Evolutionary conservation across 2,113 vertebrate species (phyloP), one percentile per base, ranked within the genome.

Genomic region (Heterotilapia buettikoferi): DNA sequence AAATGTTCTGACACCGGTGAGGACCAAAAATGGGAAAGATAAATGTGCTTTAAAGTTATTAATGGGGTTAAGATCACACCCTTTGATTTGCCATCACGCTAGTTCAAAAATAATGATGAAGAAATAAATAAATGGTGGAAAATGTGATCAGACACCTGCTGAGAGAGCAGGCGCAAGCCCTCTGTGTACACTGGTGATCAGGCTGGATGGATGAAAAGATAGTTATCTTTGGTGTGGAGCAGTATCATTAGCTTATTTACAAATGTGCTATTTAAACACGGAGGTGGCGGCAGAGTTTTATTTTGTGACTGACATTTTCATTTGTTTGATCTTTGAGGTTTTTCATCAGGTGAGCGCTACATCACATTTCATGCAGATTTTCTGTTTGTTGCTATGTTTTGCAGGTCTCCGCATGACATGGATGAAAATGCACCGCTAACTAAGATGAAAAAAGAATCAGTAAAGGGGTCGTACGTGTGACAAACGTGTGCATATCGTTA

Each of bases 1-100:
- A 87, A 86, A 91, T 89, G 92, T 91, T 68, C 3, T 90, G 93
- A 89, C 92, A 91, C 80, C 21, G 86, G 83, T 33, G 92, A 91
- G 92, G 57, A 92, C 93, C 93, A 93, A 93, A 94, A 16, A 52
- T 56, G 3, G n/a, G 79, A 88, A 24, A 45, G 18, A 29, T 76
- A 86, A 59, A 90, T 78, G 40, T 61, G 89, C 84, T 91, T 86
- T 82, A 36, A 83, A 82, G 61, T 73, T 43, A 56, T 91, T 54
- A 57, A 86, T 57, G 26, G 21, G 84, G 59, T 53, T 84, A 88
- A 92, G 87, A 95, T 94, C 86, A 90, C n/a, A 88, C 11, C 2
- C 14, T 66, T 54, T 33, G 33, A 85, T 84, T 90, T 13, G 86
- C 89, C 84, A 18, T 83, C 53, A 71, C 66, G 33, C 13, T 29